Percentiles rank a stretch among this genome's conserved stretches.
Evolutionary conservation across 35 echinoderm and acorn worm genomes (phyloP).

Genomic region (Eucidaris tribuloides): DNA sequence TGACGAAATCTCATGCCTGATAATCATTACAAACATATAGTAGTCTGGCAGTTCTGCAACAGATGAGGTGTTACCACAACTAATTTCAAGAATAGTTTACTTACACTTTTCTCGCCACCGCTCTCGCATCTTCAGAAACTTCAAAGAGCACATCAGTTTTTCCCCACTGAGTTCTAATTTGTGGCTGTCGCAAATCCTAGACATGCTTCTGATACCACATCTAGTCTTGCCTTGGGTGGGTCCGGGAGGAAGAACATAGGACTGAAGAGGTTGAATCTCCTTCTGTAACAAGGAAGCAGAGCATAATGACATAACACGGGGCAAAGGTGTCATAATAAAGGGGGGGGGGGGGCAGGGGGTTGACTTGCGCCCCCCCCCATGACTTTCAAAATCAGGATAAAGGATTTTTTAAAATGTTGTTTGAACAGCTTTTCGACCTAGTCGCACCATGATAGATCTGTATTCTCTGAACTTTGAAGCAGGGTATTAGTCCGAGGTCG

Average conservation of each 20-base stretch:
- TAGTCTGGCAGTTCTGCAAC: not conserved
- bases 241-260: conserved; percentile 4
- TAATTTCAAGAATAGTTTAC: not conserved
- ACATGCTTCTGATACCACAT: conserved; percentile 81
- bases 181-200: conserved; percentile 42
- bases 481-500: no score
- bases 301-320: no score
- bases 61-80: not conserved
- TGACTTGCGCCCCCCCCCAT: no score
- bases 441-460: no score
- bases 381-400: no score
- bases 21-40: not conserved
- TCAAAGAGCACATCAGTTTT: conserved; percentile 83
- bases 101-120: conserved; percentile 92
- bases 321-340: no score
- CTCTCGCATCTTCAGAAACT: conserved; percentile 77
- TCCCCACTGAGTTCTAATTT: conserved; percentile 93
- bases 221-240: conserved; percentile 36
- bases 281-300: not conserved
- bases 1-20: no score
- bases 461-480: no score
- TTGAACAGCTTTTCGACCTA: no score
- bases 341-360: no score
- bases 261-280: not conserved
- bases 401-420: no score